Evolutionary conservation across 2,888 invertebrate species (phyloP), one percentile per base, ranked within the genome.

Genomic region (Volucella inflata): DNA sequence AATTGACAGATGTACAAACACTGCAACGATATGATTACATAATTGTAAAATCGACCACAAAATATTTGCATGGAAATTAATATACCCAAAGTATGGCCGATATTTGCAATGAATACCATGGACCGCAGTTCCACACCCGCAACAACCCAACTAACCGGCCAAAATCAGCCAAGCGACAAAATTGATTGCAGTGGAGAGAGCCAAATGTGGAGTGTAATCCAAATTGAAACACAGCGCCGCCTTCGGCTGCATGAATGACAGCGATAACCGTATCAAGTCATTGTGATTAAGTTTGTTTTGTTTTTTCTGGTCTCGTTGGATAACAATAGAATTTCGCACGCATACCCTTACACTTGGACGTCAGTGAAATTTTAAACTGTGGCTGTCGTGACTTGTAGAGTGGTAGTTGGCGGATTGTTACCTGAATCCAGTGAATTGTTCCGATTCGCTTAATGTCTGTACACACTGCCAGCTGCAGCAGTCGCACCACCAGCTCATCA

Each of bases 11-110:
- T 75, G 70, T 75, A 70, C 65, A 48, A 79, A 74, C 59, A 75
- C n/a, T 46, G 55, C 70, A 71, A 12, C 62, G 46, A 59, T 50
- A 21, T 80, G 75, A 77, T 68, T 72, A 57, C 64, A 77, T 77
- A 77, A 85, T 85, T 76, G 81, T 64, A 85, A 81, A 85, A 81
- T 85, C 85, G 77, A 85, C 85, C 85, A 53, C 77, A 85, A 72
- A 81, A 81, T 77, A 81, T 81, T 64, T 68, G 85, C 68, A 76
- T 77, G 51, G 42, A 62, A 68, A 72, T 85, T 67, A 81, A 81
- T 85, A 68, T 76, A 30, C 30, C 30, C 30, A 30, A 30, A 30
- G 30, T 30, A 44, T 42, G 64, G 2, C 16, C 36, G 44, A 70
- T 48, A 55, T 70, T 79, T 65, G 84, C 70, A 80, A 72, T 60